A percentile compares a stretch with the other conserved stretches of the same genome.
phyloP scores from a whole-genome alignment of 2,888 invertebrate species.

The Acanthosoma haemorrhoidale region DNA sequence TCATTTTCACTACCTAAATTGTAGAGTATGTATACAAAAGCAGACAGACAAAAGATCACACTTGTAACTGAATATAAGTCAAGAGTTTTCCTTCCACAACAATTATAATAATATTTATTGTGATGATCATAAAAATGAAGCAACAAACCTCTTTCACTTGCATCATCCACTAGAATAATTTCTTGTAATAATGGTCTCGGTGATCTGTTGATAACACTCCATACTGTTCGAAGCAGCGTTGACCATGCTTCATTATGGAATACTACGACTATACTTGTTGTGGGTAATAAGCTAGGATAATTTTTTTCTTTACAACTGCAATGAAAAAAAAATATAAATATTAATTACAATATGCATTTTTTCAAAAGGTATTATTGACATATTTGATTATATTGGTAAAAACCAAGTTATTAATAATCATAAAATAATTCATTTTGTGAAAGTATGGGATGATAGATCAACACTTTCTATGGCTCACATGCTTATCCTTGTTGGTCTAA shows the following conservation, averaged over 20 bases:
- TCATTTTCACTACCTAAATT: too few species aligned
- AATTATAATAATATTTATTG: too few species aligned
- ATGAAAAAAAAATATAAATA: conserved; percentile 31
- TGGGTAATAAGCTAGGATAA: conserved; percentile 74
- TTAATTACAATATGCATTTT: too few species aligned
- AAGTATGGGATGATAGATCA: neutral
- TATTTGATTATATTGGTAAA: too few species aligned
- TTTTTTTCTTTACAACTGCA: conserved; percentile 71
- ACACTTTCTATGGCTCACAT: conserved; percentile 27
- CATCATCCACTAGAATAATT: conserved; percentile 96
- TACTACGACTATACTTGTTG: conserved; percentile 94
- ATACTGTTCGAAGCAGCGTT: conserved; percentile 88
- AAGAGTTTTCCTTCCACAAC: too few species aligned
- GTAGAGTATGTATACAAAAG: too few species aligned
- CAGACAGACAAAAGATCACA: too few species aligned
- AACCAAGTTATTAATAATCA: too few species aligned
- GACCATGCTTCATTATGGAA: conserved; percentile 99
- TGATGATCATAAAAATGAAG: too few species aligned
- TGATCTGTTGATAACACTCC: conserved; percentile 94
- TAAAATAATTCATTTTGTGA: neutral
- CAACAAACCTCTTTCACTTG: conserved; percentile 78
- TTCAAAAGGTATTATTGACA: too few species aligned
- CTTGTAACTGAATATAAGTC: too few species aligned
- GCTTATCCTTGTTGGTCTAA: conserved; percentile 8
- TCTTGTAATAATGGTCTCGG: conserved; percentile 82